Evolutionary conservation across 2,888 invertebrate genomes (phyloP).

Genomic region (Capitulum mitella): DNA sequence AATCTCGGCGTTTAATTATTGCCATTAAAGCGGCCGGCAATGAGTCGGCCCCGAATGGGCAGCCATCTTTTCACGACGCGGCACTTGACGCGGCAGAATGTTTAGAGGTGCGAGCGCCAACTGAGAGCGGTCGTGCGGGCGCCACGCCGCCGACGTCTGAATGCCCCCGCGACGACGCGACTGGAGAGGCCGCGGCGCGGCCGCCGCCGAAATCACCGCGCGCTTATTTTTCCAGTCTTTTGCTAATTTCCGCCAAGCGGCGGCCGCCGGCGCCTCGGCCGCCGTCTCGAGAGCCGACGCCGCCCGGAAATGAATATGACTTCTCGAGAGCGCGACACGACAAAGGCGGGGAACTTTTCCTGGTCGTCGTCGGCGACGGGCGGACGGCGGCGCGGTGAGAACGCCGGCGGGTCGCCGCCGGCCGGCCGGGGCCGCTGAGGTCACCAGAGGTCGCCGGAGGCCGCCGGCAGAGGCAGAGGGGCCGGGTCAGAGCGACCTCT

Average conservation of each 20-base stretch:
- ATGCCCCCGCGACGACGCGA: background rate
- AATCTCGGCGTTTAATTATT: constrained; percentile 17
- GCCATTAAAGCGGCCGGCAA: background rate
- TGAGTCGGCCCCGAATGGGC: background rate
- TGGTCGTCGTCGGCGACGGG: background rate
- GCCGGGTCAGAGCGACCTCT: too few relatives aligned
- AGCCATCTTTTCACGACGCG: constrained; percentile 1
- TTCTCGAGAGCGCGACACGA: too few relatives aligned
- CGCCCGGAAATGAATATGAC: background rate
- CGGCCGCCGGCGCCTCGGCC: background rate
- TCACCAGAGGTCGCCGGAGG: too few relatives aligned
- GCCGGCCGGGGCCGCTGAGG: too few relatives aligned
- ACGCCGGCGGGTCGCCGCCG: background rate
- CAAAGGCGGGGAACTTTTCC: background rate
- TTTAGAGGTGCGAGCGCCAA: background rate
- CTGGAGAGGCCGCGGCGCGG: background rate
- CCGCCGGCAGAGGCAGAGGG: too few relatives aligned
- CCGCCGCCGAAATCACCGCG: background rate
- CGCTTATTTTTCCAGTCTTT: background rate
- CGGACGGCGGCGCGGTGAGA: background rate
- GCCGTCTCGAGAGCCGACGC: background rate
- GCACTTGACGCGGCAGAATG: background rate
- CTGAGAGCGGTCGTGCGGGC: background rate
- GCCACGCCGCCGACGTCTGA: background rate
- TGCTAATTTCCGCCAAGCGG: background rate